A percentile compares a stretch with the other conserved stretches of the same genome.
Evolutionary conservation across 2,113 vertebrate species (phyloP).

Genomic region (Ophiodon elongatus): DNA sequence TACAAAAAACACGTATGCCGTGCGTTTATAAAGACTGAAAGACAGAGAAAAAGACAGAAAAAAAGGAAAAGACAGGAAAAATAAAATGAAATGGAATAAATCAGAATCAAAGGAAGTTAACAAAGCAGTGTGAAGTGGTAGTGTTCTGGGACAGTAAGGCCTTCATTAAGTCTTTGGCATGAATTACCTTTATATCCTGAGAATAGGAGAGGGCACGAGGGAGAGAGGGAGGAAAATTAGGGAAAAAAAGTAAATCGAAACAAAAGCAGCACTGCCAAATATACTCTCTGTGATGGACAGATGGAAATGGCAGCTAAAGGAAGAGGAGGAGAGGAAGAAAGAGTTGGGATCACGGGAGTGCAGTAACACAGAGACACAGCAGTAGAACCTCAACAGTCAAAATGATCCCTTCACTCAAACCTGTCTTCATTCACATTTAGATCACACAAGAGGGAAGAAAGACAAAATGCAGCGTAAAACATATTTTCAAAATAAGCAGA

Average conservation of each 20-base stretch:
- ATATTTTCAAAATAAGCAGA: neutral
- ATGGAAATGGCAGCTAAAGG: constrained; percentile 82
- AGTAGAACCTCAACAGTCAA: constrained; percentile 32
- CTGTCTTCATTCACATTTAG: constrained; percentile 25
- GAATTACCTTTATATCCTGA: constrained; percentile 90
- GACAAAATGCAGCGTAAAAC: neutral
- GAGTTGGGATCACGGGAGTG: constrained; percentile 45
- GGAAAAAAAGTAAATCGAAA: constrained; percentile 86
- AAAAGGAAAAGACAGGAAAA: constrained; percentile 21
- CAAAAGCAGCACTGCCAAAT: constrained; percentile 76
- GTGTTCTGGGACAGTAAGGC: constrained; percentile 87
- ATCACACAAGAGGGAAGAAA: constrained; percentile 8
- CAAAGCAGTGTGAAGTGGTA: constrained; percentile 45
- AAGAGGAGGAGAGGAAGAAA: constrained; percentile 49
- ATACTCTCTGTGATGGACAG: constrained; percentile 69
- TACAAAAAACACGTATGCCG: constrained; percentile 86
- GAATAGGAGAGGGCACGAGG: constrained; percentile 87
- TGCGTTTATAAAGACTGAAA: constrained; percentile 82
- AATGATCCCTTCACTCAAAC: constrained; percentile 5
- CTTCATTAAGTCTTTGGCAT: constrained; percentile 92
- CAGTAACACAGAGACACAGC: constrained; percentile 22
- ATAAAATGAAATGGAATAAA: constrained; percentile 23
- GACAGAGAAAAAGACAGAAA: neutral
- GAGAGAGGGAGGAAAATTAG: constrained; percentile 93
- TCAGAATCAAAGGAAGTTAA: constrained; percentile 40